Base-by-base conservation (phyloP, 23 tunicate species). In the Styela plicata region DNA sequence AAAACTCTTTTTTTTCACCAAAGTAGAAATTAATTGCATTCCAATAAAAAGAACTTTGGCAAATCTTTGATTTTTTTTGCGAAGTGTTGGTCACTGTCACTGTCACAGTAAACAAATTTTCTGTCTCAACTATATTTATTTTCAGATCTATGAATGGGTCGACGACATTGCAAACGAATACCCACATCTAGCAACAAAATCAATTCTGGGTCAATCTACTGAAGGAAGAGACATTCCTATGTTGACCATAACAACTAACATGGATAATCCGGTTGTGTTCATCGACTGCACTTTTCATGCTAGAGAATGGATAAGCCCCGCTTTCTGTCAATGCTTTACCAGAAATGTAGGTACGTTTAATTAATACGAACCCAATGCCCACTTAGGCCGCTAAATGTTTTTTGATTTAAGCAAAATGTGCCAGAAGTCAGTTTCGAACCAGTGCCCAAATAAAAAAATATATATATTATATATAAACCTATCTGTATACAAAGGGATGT, bases 261-360 rank as follows among this genome's bases (percentile, higher is more conserved):
- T 33, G 0, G 65, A 36, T 61, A 86, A 86, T 61, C 90, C 90
- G 17, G 74, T 89, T 31, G 82, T 94, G 26, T 28, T 90, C 66
- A 84, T 94, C 25, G 99, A 94, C 61, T 94, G 99, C 63, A 95
- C 95, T 5, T 85, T 94, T 24, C 99, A 94, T 65, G 99, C 99
- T 3, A 82, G 99, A 20, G 99, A 94, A 79, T 94, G 99, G 99
- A 87, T 94, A 32, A 73, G 95, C 2, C 99, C 99, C 57, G 99
- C 99, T 1, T 79, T 89, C 35, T 94, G 99, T 78, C 99, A 94
- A 44, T 94, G 91, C 74, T 94, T 74, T 31, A 89, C 89, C 2
- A 84, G 89, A 61, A 74, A 85, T 63, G 97, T 86, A 83, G 78
- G 97, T 71, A n/a, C n/a, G n/a, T n/a, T n/a, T n/a, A n/a, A n/a